Evolutionary conservation across 1,140 invertebrate species (phyloP), one percentile per base, ranked within the genome.

Genomic region (Formica exsecta): DNA sequence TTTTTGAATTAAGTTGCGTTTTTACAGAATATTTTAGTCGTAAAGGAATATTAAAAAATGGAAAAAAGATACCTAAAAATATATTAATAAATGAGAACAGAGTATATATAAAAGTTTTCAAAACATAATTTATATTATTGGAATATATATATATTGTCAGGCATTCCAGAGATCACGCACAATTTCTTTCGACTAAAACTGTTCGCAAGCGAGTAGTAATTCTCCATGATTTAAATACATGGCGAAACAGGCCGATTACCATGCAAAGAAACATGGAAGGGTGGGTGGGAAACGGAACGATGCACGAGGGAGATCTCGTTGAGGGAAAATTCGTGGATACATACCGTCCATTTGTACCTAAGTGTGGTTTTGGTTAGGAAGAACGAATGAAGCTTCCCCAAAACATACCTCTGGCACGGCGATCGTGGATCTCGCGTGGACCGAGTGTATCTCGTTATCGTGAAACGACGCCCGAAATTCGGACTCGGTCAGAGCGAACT

Each of bases 381-480:
- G 92, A 93, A 93, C 89, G 92, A 93, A 94, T 89, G 87, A 90
- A 94, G 91, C 93, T 94, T 94, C 93, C 93, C 93, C 93, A 94
- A 94, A 94, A 94, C 93, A 93, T 94, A 94, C 93, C 93, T 94
- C 93, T 93, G 75, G 91, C 92, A 94, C 89, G 92, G 89, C 84
- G 90, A 94, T 92, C 89, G 80, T 73, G 80, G 79, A 89, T 79
- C 48, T 89, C 85, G 90, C 89, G 87, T 90, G 90, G 89, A 93
- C 86, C 79, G 76, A 71, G 41, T 32, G n/a, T 51, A 25, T 73
- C 66, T 59, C 36, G 65, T 71, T 51, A 44, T 81, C 38, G n/a
- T 68, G 29, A 73, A 74, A 83, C 38, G 54, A 44, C 19, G 68
- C 51, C 36, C 13, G 29, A 73, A 57, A 74, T 73, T 83, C 36